These are phyloP conservation scores for Junonia oenone DNA, from an alignment of 2,888 invertebrate genomes.

Conservation along the genomic window DNA sequence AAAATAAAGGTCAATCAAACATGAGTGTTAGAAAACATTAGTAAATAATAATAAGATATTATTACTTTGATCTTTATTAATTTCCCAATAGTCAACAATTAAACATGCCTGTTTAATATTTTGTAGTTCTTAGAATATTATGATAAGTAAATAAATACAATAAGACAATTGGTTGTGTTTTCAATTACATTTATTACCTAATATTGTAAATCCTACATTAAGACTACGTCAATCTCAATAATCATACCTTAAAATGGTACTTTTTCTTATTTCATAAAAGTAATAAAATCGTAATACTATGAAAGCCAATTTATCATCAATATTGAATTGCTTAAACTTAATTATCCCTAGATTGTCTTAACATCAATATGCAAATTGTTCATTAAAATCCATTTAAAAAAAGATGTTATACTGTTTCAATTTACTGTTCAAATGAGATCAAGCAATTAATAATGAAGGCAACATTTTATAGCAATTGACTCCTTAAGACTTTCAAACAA, in stretches of 20 bases:
- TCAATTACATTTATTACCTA: constrained; percentile 8
- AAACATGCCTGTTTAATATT: background rate
- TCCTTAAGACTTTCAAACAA: background rate
- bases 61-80: background rate
- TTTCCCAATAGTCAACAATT: background rate
- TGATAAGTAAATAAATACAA: background rate
- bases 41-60: background rate
- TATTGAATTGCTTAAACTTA: background rate
- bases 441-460: background rate
- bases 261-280: background rate
- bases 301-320: background rate
- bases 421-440: background rate
- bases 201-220: constrained; percentile 7
- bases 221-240: background rate
- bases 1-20: no score
- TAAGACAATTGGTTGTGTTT: background rate
- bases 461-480: constrained; percentile 5
- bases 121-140: background rate
- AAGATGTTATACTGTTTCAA: background rate
- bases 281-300: background rate
- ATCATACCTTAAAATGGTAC: background rate
- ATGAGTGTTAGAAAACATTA: background rate
- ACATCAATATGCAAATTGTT: background rate
- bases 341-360: background rate
- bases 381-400: background rate